Evolutionary conservation across 2,888 invertebrate species (phyloP).

Genomic region (Synergus umbraculus): DNA sequence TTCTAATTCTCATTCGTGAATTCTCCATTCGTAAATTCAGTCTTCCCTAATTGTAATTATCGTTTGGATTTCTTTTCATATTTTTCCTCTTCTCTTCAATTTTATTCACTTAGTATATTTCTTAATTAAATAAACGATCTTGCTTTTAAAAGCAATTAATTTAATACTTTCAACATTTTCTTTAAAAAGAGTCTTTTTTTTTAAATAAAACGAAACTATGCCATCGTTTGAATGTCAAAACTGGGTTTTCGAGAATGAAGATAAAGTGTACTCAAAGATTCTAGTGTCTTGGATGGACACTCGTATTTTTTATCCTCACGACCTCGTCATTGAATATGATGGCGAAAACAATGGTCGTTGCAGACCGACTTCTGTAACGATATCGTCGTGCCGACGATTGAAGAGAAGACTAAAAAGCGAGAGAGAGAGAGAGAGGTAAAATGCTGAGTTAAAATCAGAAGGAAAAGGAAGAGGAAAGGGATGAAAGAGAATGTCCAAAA

Average conservation of each 20-base stretch:
- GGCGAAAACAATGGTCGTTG: slow-evolving; percentile 60
- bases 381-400: slow-evolving; percentile 61
- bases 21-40: not conserved
- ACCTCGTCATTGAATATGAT: slow-evolving; percentile 40
- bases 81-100: not conserved
- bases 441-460: slow-evolving; percentile 42
- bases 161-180: not conserved
- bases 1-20: not conserved
- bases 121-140: not conserved
- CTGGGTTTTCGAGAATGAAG: not conserved
- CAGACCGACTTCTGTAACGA: slow-evolving; percentile 61
- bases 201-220: not conserved
- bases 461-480: slow-evolving; percentile 21
- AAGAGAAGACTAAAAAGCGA: slow-evolving; percentile 52
- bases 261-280: not conserved
- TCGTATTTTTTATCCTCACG: slow-evolving; percentile 9
- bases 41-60: not conserved
- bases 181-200: not conserved
- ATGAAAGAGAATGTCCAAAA: slow-evolving; percentile 18
- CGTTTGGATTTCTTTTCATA: not conserved
- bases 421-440: not conserved
- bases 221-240: not conserved
- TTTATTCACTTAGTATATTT: no score
- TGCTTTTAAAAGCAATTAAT: not conserved
- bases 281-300: slow-evolving; percentile 13